These are phyloP conservation scores for cat (Felis catus) DNA, from an alignment of 2,113 vertebrate genomes.

Conservation along the genomic window DNA sequence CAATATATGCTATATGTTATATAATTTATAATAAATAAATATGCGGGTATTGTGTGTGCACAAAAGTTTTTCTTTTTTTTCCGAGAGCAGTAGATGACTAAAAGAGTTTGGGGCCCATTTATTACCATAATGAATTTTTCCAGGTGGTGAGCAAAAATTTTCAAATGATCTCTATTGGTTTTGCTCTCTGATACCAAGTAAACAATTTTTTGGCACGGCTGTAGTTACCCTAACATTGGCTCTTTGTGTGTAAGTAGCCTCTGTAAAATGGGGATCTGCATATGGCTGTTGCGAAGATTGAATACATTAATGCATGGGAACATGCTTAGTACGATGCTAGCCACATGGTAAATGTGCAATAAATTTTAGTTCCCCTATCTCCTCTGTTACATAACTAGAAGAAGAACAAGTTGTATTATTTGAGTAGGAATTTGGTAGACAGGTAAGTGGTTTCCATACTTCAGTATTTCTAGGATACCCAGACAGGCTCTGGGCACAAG, in stretches of 20 bases:
- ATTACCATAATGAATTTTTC: neutral
- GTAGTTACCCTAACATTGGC: neutral
- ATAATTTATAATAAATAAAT: neutral
- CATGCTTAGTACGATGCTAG: neutral
- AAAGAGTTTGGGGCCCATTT: neutral
- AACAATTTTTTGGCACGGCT: neutral
- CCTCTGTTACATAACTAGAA: neutral
- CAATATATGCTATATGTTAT: neutral
- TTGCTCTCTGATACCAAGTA: neutral
- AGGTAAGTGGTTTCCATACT: neutral
- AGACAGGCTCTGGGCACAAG: neutral
- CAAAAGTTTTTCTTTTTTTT: neutral
- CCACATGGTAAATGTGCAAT: neutral
- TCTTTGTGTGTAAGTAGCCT: neutral
- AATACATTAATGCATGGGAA: neutral
- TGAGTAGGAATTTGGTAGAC: neutral
- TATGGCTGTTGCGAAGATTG: neutral
- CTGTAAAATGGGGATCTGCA: neutral
- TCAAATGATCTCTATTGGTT: neutral
- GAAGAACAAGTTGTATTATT: neutral
- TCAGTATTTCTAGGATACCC: neutral
- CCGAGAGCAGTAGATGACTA: neutral
- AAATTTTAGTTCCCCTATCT: neutral
- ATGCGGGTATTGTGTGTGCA: neutral
- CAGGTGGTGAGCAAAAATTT: slow-evolving; percentile 25